Evolutionary conservation across 2,888 invertebrate species (phyloP), one percentile per base, ranked within the genome.

Genomic region (Acanthopleura granulata): DNA sequence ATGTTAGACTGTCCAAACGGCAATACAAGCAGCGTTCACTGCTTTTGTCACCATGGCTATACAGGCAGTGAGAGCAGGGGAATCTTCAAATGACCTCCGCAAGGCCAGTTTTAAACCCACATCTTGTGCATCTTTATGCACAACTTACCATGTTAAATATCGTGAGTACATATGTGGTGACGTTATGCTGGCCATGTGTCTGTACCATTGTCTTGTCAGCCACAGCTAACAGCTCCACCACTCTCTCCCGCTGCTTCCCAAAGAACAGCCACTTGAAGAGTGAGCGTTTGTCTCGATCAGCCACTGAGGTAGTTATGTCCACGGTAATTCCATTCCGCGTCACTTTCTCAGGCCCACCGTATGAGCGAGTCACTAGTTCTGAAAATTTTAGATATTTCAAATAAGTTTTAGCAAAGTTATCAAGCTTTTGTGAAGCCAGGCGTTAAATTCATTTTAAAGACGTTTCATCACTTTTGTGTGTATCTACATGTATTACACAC

Each of bases 81-180:
- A n/a, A n/a, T n/a, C n/a, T n/a, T n/a, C 57, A 51, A 15, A 51
- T 15, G 15, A 16, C 57, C 57, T 51, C 15, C 57, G 16, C 14
- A 29, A 71, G 18, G 30, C 30, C 14, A 16, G 15, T 16, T 30
- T 25, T 30, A 15, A 30, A 12, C 14, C 49, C 16, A n/a, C 40
- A 40, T 40, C 9, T 40, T 9, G 9, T 40, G 9, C 40, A 3
- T 40, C 9, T 57, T 57, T 57, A 22, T 57, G 3, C 3, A 3
- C 9, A 50, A 79, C 83, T 79, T 77, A 87, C 88, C 88, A 89
- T 89, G 77, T 88, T 89, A 71, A 89, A 87, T n/a, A 89, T 78
- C 15, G 88, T 88, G 4, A 89, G 84, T 0, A 87, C 85, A 76
- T 87, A 89, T 4, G 86, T 87, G 30, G 89, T 88, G 49, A 89